Conservation (phyloP, 2,888 invertebrate genomes). For the Clusia tigrina region DNA sequence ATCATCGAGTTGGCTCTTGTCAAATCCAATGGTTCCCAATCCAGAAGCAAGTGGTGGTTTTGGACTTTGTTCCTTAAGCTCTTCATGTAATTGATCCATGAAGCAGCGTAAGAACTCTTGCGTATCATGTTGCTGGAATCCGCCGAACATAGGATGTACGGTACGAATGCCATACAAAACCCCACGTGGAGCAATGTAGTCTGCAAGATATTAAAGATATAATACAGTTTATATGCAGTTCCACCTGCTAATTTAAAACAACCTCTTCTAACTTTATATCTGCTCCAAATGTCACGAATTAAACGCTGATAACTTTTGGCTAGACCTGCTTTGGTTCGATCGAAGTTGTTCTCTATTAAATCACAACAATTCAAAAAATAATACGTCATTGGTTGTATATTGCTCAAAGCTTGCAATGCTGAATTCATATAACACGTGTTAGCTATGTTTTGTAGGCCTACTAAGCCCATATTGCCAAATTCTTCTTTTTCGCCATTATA, state of each 20-base stretch:
- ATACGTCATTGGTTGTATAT: conserved; percentile 87
- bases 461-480: conserved; percentile 70
- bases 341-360: conserved; percentile 67
- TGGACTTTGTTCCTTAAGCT: conserved; percentile 74
- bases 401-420: conserved; percentile 92
- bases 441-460: conserved; percentile 94
- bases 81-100: conserved; percentile 98
- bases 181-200: conserved; percentile 86
- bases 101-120: conserved; percentile 99
- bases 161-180: conserved; percentile 84
- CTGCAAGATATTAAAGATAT: too few relatives aligned
- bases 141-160: conserved; percentile 94
- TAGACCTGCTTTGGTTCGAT: conserved; percentile 70
- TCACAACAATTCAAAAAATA: conserved; percentile 89
- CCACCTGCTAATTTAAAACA: conserved; percentile 24
- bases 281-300: conserved; percentile 90
- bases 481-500: too few relatives aligned
- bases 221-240: too few relatives aligned
- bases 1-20: conserved; percentile 2
- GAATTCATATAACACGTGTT: conserved; percentile 99
- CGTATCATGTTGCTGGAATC: conserved; percentile 97
- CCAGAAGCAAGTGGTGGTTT: neutral
- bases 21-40: too few relatives aligned
- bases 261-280: conserved; percentile 69
- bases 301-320: conserved; percentile 84